phyloP scores from a whole-genome alignment of 1,140 invertebrate genomes.

The Drosophila tropicalis region DNA sequence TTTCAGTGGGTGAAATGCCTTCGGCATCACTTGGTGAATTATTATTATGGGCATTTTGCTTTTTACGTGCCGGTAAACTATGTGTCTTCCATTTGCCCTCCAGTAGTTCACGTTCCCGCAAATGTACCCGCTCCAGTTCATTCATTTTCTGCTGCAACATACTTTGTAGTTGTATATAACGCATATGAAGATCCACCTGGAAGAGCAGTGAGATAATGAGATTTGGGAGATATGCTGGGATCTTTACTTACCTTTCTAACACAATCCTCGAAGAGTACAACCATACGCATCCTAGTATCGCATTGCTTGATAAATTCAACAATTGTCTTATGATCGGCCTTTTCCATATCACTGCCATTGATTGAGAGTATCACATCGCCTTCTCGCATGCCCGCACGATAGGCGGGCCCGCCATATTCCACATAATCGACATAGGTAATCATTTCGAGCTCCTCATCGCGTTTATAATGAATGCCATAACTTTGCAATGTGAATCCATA shows the following conservation, averaged over 20 bases:
- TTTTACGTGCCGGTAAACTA: conserved; percentile 91
- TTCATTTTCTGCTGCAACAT: conserved; percentile 93
- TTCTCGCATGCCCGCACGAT: conserved; percentile 94
- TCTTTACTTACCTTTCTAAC: conserved; percentile 89
- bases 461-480: conserved; percentile 97
- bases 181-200: conserved; percentile 93
- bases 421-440: conserved; percentile 98
- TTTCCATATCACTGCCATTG: conserved; percentile 96
- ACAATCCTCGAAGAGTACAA: conserved; percentile 97
- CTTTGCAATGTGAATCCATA: conserved; percentile 97
- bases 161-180: conserved; percentile 94
- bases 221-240: not conserved
- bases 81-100: conserved; percentile 95
- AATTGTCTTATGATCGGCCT: conserved; percentile 94
- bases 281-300: conserved; percentile 95
- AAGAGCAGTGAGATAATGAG: not conserved
- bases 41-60: conserved; percentile 85
- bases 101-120: conserved; percentile 92
- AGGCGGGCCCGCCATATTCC: conserved; percentile 95
- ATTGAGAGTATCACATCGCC: conserved; percentile 97
- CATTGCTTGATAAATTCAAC: conserved; percentile 96
- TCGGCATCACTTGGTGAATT: conserved; percentile 84
- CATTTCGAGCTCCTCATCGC: conserved; percentile 91
- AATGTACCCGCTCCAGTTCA: conserved; percentile 92
- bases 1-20: conserved; percentile 82